Base-by-base conservation (phyloP, 2,888 invertebrate species). In the Apodemia duryi region DNA sequence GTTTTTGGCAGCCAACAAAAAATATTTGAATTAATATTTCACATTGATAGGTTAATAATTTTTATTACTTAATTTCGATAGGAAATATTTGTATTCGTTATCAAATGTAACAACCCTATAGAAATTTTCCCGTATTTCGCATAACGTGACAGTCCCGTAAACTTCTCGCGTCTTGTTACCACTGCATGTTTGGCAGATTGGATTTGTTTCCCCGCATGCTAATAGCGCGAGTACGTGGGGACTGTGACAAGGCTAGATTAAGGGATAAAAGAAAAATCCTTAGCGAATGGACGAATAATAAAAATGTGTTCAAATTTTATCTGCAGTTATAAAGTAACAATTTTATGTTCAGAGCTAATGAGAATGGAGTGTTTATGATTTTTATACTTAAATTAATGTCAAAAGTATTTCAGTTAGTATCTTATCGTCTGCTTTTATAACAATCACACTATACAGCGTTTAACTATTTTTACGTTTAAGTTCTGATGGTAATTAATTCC, bases 171-270 rank as follows among this genome's bases (percentile, higher is more conserved):
- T 87, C 85, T 86, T 87, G 85, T 86, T 85, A 78, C 78, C 77
- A 77, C 75, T 77, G 75, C 81, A 78, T 80, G 82, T 87, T 87
- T 83, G 84, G 81, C 84, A 85, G 84, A 89, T 89, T 86, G 85
- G 83, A 86, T 88, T 88, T 87, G 86, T 88, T 87, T 82, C 78
- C 77, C 80, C 81, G 84, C 83, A 87, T 85, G 86, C 84, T 85
- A 86, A 88, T 88, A 85, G 77, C 70, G 72, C 75, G 73, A 73
- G 73, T 79, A 82, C 82, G 82, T 81, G 83, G 73, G 68, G 69
- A 64, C 64, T 72, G 75, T 77, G 79, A 80, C 79, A 80, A 72
- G 68, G 66, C 70, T 63, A 77, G 81, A 84, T 85, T 82, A 84
- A 70, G 68, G 74, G 70, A 75, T 74, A 70, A 72, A 70, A 76